phyloP scores from a whole-genome alignment of 2,113 vertebrate species.

The Aptenodytes patagonicus region DNA sequence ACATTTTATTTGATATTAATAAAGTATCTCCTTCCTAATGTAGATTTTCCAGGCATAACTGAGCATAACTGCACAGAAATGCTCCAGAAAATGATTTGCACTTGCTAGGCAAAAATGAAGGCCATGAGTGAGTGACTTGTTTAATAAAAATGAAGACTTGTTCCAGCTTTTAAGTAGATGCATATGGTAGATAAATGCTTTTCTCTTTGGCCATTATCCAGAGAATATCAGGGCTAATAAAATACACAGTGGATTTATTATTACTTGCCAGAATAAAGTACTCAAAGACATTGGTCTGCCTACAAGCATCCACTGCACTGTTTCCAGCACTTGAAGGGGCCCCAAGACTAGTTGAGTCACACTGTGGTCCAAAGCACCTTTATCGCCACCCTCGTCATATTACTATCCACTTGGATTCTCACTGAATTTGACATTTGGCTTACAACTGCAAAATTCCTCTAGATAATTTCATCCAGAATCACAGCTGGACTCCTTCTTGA shows the following conservation, averaged over 20 bases:
- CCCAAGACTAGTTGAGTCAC: not conserved
- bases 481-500: not conserved
- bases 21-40: not conserved
- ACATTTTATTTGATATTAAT: not conserved
- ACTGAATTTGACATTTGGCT: not conserved
- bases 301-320: not conserved
- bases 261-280: slow-evolving; percentile 25
- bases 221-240: slow-evolving; percentile 16
- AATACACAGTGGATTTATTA: slow-evolving; percentile 15
- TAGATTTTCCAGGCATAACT: not conserved
- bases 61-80: not conserved
- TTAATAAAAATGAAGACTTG: slow-evolving; percentile 54
- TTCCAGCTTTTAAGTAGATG: slow-evolving; percentile 61
- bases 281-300: not conserved
- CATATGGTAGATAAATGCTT: slow-evolving; percentile 49
- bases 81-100: slow-evolving; percentile 41
- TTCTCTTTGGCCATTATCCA: slow-evolving; percentile 34
- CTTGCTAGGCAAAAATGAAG: slow-evolving; percentile 15
- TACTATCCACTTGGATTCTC: not conserved
- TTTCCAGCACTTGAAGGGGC: not conserved
- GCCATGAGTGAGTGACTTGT: not conserved
- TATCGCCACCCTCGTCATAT: not conserved
- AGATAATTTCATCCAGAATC: not conserved
- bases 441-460: not conserved
- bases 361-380: not conserved